Percentiles rank a stretch among this genome's conserved stretches.
These are phyloP conservation scores for Tauraco erythrolophus DNA, from an alignment of 2,113 vertebrate species.

Conservation along the genomic window DNA sequence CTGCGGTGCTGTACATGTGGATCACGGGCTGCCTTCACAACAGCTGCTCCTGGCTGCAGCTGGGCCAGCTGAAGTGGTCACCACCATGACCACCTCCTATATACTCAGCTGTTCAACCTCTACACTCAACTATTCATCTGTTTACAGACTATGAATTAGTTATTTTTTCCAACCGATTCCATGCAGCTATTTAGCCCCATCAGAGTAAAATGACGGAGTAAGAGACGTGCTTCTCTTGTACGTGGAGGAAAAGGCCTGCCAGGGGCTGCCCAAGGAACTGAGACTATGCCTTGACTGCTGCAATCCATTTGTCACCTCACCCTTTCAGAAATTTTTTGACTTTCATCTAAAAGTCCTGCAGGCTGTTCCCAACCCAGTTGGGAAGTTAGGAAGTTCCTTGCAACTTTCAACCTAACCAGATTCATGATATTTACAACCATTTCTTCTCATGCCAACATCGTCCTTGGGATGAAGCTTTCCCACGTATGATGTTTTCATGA, in stretches of 20 bases:
- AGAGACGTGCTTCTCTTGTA: accelerated
- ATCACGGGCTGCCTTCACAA: accelerated
- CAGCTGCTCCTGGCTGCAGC: neutral
- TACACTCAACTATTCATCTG: neutral
- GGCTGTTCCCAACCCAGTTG: neutral
- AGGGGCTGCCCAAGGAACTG: neutral
- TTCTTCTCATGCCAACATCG: neutral
- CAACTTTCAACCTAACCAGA: neutral
- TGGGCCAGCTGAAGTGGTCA: neutral
- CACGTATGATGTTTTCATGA: neutral
- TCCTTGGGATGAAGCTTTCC: neutral
- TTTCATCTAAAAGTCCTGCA: neutral
- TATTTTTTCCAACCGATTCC: neutral
- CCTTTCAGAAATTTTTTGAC: neutral
- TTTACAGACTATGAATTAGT: too few relatives aligned
- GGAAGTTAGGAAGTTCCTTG: neutral
- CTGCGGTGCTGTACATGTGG: accelerated
- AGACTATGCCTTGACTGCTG: neutral
- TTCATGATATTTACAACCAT: neutral
- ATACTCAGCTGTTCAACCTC: neutral
- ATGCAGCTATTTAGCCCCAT: neutral
- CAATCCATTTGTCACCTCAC: neutral
- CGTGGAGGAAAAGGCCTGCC: neutral
- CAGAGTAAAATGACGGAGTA: neutral
- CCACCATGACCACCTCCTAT: neutral